These are phyloP conservation scores for Brachypalpus laphriformis DNA, from an alignment of 2,888 invertebrate genomes.

Conservation along the genomic window DNA sequence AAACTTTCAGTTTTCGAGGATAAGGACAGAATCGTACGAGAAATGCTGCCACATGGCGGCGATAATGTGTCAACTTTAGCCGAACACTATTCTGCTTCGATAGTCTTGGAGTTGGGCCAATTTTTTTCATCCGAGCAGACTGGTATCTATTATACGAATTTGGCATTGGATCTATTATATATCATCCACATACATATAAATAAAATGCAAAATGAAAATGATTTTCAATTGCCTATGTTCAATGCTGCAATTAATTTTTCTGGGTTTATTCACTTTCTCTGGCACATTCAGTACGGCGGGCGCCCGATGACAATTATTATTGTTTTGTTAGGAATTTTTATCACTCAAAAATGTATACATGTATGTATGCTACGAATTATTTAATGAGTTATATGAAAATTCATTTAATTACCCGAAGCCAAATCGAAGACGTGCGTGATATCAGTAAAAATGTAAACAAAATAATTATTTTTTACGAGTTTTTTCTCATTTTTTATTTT, in stretches of 20 bases:
- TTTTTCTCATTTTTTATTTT: too few relatives aligned
- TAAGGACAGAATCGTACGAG: constrained; percentile 1
- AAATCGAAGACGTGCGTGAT: not conserved
- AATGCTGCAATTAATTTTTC: constrained; percentile 74
- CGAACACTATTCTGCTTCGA: constrained; percentile 59
- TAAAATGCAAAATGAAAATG: constrained; percentile 52
- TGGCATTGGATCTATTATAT: constrained; percentile 27
- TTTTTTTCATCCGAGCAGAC: constrained; percentile 52
- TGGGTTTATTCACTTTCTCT: constrained; percentile 68
- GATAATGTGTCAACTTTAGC: constrained; percentile 66
- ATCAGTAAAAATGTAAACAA: constrained; percentile 46
- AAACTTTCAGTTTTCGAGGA: constrained; percentile 27
- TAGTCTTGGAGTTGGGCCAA: constrained; percentile 51
- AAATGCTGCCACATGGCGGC: constrained; percentile 56
- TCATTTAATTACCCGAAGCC: not conserved
- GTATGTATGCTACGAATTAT: constrained; percentile 41
- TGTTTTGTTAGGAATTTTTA: constrained; percentile 20
- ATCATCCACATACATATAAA: too few relatives aligned
- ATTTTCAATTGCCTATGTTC: constrained; percentile 74
- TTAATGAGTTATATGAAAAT: constrained; percentile 28
- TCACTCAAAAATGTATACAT: constrained; percentile 70
- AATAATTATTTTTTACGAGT: constrained; percentile 24
- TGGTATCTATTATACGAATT: constrained; percentile 34
- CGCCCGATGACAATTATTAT: constrained; percentile 28
- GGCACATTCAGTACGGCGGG: not conserved